Base-by-base conservation (phyloP, 1,140 invertebrate species). In the Drosophila burlai region DNA sequence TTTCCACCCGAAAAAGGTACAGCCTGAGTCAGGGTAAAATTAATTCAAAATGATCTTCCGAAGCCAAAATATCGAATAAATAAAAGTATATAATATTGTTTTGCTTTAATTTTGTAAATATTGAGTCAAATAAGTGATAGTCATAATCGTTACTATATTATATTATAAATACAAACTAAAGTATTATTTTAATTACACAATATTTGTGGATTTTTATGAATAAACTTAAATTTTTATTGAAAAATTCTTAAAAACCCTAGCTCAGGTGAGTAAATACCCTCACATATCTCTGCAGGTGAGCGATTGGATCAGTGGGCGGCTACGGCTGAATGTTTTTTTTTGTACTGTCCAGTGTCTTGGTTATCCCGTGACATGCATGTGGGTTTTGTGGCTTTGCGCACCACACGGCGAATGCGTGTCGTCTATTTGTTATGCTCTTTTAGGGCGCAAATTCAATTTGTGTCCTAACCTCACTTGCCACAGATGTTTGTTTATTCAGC, bases 381-480 rank as follows among this genome's bases (percentile, higher is more conserved):
- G 76, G 79, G 81, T 77, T 68, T 66, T 79, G 76, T 60, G 76
- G 76, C 77, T 79, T 79, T 71, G 63, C 67, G 65, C 78, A 71
- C 68, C 62, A 83, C 81, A 71, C 72, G 68, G 65, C 82, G 82
- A 60, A 89, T 75, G 85, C 73, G 84, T 84, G 75, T 75, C 84
- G 73, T 83, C 77, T 87, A 87, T 87, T 87, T 87, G 84, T 81
- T 84, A 90, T 87, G 84, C 84, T 84, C 73, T 89, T 84, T 84
- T 76, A 72, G 69, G 45, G 72, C 64, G 73, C 81, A 89, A 87
- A 87, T 90, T 84, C 81, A 89, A 87, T 87, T 89, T 87, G 83
- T 71, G 52, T 66, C 52, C 68, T 52, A 64, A 68, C 79, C 78
- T 75, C 80, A 68, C 72, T 67, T 59, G 80, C 71, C 69, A 54